A percentile compares a stretch with the other conserved stretches of the same genome.
phyloP scores from a whole-genome alignment of 2,888 invertebrate genomes.

The Oxystoma pomonae region DNA sequence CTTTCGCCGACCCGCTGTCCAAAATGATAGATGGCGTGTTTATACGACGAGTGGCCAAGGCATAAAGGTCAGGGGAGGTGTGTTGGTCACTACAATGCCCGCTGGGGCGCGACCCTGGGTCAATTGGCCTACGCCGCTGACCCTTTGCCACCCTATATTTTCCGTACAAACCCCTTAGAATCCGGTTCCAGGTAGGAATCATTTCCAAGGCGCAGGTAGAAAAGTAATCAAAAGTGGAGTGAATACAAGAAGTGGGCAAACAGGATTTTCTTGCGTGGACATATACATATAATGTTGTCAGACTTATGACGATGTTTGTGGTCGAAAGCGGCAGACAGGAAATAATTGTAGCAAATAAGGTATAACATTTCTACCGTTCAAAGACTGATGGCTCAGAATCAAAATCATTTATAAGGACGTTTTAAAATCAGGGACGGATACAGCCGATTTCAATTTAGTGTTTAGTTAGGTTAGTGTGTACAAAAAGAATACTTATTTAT shows the following conservation, averaged over 20 bases:
- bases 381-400: too few species aligned
- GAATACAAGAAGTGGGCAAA: too few species aligned
- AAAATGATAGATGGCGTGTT: constrained; percentile 48
- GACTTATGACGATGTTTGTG: not conserved
- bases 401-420: too few species aligned
- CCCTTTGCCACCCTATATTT: constrained; percentile 16
- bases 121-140: constrained; percentile 46
- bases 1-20: constrained; percentile 19
- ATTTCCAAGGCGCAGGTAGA: not conserved
- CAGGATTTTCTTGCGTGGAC: not conserved
- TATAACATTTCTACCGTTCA: too few species aligned
- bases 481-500: too few species aligned
- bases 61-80: constrained; percentile 50
- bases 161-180: too few species aligned
- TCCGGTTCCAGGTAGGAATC: not conserved
- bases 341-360: not conserved
- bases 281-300: not conserved
- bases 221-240: not conserved
- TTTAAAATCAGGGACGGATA: too few species aligned
- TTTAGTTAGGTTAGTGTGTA: too few species aligned
- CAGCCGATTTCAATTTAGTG: too few species aligned
- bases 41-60: constrained; percentile 47
- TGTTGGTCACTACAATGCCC: constrained; percentile 46
- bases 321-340: not conserved
- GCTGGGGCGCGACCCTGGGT: constrained; percentile 46